Evolutionary conservation across 2,888 invertebrate genomes (phyloP).

Genomic region (Xestia sexstrigata): DNA sequence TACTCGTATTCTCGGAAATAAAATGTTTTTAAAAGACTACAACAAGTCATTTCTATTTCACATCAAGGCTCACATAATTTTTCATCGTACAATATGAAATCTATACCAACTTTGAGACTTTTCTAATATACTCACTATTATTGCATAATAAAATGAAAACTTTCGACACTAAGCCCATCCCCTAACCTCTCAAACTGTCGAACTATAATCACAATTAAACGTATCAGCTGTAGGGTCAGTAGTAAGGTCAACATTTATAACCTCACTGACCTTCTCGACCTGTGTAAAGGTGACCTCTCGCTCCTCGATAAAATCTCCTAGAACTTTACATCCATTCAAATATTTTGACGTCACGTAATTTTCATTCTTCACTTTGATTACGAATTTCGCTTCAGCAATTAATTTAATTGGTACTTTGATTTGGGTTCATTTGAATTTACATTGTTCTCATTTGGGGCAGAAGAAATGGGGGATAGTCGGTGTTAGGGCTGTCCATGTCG

Average conservation of each 20-base stretch:
- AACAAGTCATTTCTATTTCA: background rate
- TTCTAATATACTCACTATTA: background rate
- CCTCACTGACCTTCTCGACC: slow-evolving; percentile 43
- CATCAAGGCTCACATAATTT: background rate
- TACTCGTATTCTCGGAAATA: background rate
- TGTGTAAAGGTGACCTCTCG: slow-evolving; percentile 58
- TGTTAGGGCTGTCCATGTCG: background rate
- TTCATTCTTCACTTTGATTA: slow-evolving; percentile 60
- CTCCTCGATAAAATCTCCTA: slow-evolving; percentile 35
- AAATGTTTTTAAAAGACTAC: background rate
- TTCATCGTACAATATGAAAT: background rate
- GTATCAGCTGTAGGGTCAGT: slow-evolving; percentile 13
- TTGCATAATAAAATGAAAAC: background rate
- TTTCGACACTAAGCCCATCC: background rate
- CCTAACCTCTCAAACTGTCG: slow-evolving; percentile 2
- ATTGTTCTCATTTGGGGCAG: slow-evolving; percentile 30
- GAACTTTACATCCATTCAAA: slow-evolving; percentile 51
- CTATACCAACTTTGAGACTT: background rate
- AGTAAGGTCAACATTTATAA: slow-evolving; percentile 36
- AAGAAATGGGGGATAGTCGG: slow-evolving; percentile 9
- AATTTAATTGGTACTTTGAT: slow-evolving; percentile 55
- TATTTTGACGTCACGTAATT: slow-evolving; percentile 42
- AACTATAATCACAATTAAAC: slow-evolving; percentile 26
- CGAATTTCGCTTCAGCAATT: slow-evolving; percentile 46
- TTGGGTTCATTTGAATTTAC: slow-evolving; percentile 45